Evolutionary conservation across 2,113 vertebrate species (phyloP).

Genomic region (Periophthalmodon schlosseri): DNA sequence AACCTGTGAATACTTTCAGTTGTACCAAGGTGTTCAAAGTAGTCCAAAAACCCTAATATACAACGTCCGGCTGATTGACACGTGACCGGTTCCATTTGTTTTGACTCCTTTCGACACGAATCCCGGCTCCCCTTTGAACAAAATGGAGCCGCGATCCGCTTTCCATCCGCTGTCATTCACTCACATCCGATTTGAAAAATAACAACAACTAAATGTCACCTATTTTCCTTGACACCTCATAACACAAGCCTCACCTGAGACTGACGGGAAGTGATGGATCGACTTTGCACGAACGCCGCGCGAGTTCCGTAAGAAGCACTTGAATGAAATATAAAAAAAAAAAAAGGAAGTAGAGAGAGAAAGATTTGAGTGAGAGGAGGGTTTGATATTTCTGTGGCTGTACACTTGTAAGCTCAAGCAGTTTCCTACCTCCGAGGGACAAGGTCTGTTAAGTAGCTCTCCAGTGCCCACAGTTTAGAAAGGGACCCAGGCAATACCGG

Average conservation of each 20-base stretch:
- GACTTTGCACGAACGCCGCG: constrained; percentile 34
- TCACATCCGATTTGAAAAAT: constrained; percentile 60
- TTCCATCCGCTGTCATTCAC: constrained; percentile 66
- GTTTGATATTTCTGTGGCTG: constrained; percentile 74
- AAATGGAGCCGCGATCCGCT: constrained; percentile 60
- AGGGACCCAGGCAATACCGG: constrained; percentile 71
- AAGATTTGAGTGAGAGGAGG: constrained; percentile 66
- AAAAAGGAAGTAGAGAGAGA: constrained; percentile 37
- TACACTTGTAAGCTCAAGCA: constrained; percentile 76
- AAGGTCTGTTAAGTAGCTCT: constrained; percentile 76
- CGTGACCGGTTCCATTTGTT: constrained; percentile 65
- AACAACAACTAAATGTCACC: constrained; percentile 69
- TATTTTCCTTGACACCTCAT: constrained; percentile 61
- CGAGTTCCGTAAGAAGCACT: constrained; percentile 43
- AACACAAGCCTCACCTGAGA: constrained; percentile 65
- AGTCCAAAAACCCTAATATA: neutral
- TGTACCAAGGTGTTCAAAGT: no score
- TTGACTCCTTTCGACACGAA: constrained; percentile 60
- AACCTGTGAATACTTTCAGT: no score
- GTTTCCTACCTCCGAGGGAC: constrained; percentile 75
- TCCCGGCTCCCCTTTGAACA: constrained; percentile 50
- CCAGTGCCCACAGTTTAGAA: constrained; percentile 73
- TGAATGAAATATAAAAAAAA: constrained; percentile 22
- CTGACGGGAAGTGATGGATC: constrained; percentile 68
- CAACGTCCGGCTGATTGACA: constrained; percentile 54